Evolutionary conservation across 2,113 vertebrate species (phyloP).

Genomic region (Amazona guildingii): DNA sequence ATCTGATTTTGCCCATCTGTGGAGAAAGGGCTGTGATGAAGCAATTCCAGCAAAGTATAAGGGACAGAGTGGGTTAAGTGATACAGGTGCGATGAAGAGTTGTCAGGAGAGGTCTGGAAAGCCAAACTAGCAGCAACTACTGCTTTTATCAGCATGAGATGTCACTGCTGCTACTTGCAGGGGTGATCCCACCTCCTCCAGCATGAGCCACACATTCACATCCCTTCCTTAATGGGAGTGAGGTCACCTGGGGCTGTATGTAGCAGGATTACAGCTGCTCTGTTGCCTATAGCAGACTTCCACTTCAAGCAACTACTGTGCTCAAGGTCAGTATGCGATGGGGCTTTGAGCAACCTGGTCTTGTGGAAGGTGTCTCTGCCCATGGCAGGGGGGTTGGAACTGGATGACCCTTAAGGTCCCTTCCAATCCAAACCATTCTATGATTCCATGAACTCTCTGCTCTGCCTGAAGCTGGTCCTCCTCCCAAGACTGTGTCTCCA

Average conservation of each 20-base stretch:
- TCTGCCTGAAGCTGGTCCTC: background rate
- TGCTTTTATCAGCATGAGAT: background rate
- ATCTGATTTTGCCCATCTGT: background rate
- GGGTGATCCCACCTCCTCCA: background rate
- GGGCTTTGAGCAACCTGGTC: background rate
- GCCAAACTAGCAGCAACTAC: background rate
- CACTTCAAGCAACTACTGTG: background rate
- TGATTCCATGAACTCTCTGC: background rate
- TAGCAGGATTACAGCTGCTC: background rate
- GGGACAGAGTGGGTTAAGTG: background rate
- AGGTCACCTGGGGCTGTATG: accelerated
- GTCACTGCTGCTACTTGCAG: background rate
- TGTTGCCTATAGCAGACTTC: background rate
- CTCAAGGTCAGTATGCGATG: background rate
- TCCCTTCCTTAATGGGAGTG: background rate
- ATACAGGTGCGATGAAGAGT: background rate
- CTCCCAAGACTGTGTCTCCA: background rate
- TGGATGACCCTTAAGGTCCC: background rate
- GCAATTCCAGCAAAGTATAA: background rate
- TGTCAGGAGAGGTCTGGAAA: background rate
- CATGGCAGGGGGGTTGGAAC: background rate
- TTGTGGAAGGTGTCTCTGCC: background rate
- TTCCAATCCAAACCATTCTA: background rate
- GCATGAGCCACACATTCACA: accelerated
- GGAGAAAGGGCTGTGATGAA: background rate